Evolutionary conservation across 1,140 invertebrate genomes (phyloP), one percentile per base, ranked within the genome.

Genomic region (Drepana arcuata): DNA sequence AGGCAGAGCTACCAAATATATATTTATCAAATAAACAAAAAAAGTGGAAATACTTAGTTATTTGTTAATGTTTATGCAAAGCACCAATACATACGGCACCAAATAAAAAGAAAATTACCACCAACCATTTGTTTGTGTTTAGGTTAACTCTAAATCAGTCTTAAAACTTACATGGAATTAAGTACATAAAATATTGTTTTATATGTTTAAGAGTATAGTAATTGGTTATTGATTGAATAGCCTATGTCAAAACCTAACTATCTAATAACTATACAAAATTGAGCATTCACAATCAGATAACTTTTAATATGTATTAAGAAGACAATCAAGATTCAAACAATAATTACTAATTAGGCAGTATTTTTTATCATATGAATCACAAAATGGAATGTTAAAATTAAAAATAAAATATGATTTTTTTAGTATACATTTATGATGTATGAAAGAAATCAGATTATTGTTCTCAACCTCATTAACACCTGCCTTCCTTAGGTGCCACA

Each of bases 341-440:
- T 21, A 5, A 5, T 21, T 9, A 21, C 9, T 5, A 21, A 21
- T 21, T 13, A 14, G n/a, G 23, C n/a, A 11, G 41, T 27, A 37
- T 25, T 33, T 34, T 28, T 16, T 28, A 38, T 40, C 12, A 43
- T 34, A 23, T 33, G 16, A 53, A 65, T 57, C 58, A 65, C 52
- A 55, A 37, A 52, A 29, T 50, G 65, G 68, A 72, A 72, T 72
- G 68, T 61, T 45, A 54, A 25, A 27, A 33, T 42, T 43, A 37
- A 33, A 5, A 21, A 21, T 21, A 5, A 21, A 21, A 21, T 21
- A 21, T 21, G n/a, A n/a, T n/a, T n/a, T n/a, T n/a, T n/a, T n/a
- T n/a, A n/a, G n/a, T 21, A 21, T 9, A 21, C 9, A 21, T 4
- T 21, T 5, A 5, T 21, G 4, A 21, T 21, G 9, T 21, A 4